phyloP scores from a whole-genome alignment of 1,140 invertebrate genomes.

The Aphelinus atriplicis region DNA sequence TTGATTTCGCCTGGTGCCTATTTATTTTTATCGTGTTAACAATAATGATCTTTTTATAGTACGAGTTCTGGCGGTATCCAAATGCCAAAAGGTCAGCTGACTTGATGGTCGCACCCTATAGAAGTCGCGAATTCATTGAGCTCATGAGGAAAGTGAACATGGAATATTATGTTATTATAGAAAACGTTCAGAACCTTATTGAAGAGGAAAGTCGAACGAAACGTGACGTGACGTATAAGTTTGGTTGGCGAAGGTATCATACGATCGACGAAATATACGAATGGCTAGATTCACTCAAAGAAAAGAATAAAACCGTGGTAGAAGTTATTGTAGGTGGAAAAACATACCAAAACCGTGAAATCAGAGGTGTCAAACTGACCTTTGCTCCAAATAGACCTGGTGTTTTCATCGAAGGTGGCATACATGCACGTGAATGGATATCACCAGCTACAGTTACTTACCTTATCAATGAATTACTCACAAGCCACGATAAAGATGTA shows the following conservation, averaged over 20 bases:
- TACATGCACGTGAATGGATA: slow-evolving; percentile 83
- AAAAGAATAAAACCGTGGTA: slow-evolving; percentile 63
- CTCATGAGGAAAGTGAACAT: slow-evolving; percentile 38
- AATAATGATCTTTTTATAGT: no score
- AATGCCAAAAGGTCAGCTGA: no score
- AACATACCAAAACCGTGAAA: slow-evolving; percentile 69
- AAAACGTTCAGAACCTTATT: slow-evolving; percentile 47
- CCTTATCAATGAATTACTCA: slow-evolving; percentile 72
- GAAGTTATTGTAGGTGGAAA: slow-evolving; percentile 66
- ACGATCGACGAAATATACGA: slow-evolving; percentile 63
- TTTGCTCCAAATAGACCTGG: slow-evolving; percentile 58
- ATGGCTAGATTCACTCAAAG: slow-evolving; percentile 61
- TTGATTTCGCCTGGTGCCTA: no score
- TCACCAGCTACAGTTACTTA: slow-evolving; percentile 75
- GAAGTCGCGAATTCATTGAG: slow-evolving; percentile 35
- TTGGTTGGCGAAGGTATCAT: slow-evolving; percentile 64
- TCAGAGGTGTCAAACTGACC: slow-evolving; percentile 70
- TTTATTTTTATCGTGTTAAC: no score
- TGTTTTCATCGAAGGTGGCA: slow-evolving; percentile 72
- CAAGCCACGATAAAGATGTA: slow-evolving; percentile 61
- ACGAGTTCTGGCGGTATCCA: no score
- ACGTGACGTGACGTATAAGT: slow-evolving; percentile 1
- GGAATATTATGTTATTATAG: slow-evolving; percentile 37
- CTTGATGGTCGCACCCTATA: no score
- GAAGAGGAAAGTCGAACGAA: slow-evolving; percentile 36